Evolutionary conservation across 2,888 invertebrate genomes (phyloP), one percentile per base, ranked within the genome.

Genomic region (Drosophila percnosoma): DNA sequence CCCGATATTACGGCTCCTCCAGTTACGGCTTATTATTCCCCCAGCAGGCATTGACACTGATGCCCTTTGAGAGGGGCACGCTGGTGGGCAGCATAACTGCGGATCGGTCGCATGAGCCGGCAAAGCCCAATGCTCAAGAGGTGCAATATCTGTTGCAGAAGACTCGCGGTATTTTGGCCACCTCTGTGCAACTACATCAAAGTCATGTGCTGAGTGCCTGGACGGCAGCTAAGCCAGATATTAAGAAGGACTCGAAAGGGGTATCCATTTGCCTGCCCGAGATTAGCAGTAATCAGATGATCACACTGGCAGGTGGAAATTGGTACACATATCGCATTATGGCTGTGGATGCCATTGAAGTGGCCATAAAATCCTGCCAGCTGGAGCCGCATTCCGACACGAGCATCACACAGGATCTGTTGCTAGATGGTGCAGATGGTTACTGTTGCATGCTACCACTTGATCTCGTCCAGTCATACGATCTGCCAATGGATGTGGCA

Each of bases 241-340:
- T 99, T 2, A 96, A 98, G 98, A 93, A 93, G 99, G 99, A 8
- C 5, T 48, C 53, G 11, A 51, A 18, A 1, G 3, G 99, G 62
- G 99, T 99, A 11, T 95, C 99, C 75, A 99, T 99, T 94, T 99
- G 99, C 93, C 97, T 99, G 90, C 98, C 99, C 55, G 99, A 99
- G 93, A 97, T 99, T 6, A 97, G 98, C 67, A 94, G 95, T 0
- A 95, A 96, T 36, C 97, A 97, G 57, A 95, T 99, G 66, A 95
- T 99, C 65, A 99, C 99, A 49, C 98, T 99, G 91, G 99, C 99
- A 45, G 99, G 99, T 64, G 99, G 99, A 55, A 99, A 99, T 93
- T 99, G 99, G 99, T 99, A 99, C 48, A 99, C 99, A 0, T 99
- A 99, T 93, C 95, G 99, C 69, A 94, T 97, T 15, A 99, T 99